Conservation (phyloP, 2,113 vertebrate species). For the Myotis davidii region DNA sequence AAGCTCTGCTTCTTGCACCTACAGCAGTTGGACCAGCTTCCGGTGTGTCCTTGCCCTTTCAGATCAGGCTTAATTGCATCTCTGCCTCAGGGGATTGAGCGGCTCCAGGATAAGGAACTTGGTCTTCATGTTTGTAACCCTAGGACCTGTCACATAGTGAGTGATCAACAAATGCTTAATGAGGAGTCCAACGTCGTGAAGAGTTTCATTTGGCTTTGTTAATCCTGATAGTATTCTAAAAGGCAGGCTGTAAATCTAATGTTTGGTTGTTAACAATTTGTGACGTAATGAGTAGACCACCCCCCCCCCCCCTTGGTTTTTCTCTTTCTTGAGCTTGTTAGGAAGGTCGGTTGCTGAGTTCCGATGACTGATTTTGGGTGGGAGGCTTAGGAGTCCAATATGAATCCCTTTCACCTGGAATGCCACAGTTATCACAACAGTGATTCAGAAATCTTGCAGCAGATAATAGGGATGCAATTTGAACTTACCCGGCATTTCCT, state of each 20-base stretch:
- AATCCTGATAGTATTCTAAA: slow-evolving; percentile 35
- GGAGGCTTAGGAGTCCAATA: slow-evolving; percentile 4
- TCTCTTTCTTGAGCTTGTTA: slow-evolving; percentile 20
- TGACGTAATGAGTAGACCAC: background rate
- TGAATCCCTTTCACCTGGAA: background rate
- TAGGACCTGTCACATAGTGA: background rate
- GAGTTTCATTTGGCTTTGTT: slow-evolving; percentile 48
- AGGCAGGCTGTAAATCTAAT: background rate
- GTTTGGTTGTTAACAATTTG: slow-evolving; percentile 15
- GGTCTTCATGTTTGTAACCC: background rate
- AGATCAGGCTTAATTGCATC: background rate
- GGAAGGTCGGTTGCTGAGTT: slow-evolving; percentile 21
- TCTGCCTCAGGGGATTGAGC: background rate
- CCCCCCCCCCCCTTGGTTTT: background rate
- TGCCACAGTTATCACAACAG: background rate
- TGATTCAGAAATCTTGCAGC: slow-evolving; percentile 54
- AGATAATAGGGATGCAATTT: slow-evolving; percentile 49
- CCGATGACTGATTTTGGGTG: slow-evolving; percentile 27
- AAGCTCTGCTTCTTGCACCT: background rate
- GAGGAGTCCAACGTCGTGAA: background rate
- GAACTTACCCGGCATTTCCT: background rate
- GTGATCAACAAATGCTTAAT: background rate
- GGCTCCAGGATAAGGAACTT: slow-evolving; percentile 32
- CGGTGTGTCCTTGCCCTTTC: background rate
- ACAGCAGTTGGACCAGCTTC: background rate